Base-by-base conservation (phyloP, 2,797 vertebrate species). In the Tachyglossus aculeatus region DNA sequence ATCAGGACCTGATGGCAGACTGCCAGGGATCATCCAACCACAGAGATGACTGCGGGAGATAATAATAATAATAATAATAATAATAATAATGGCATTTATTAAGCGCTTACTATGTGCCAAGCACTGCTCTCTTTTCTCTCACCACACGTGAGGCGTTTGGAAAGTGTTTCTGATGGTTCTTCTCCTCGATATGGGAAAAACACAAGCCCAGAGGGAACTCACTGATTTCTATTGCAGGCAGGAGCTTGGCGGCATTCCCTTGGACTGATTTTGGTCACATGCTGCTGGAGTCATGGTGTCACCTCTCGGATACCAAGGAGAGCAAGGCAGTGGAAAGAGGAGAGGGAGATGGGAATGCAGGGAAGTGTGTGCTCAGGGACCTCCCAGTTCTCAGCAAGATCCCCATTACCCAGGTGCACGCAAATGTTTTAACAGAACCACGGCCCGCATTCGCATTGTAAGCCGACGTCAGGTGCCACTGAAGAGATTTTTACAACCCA, bases 341-440 rank as follows among this genome's bases (percentile, higher is more conserved):
- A n/a, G 38, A 39, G 51, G 62, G 62, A 48, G 57, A 41, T 70
- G 12, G 41, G 69, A 74, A 47, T 33, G 24, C 14, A n/a, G 48
- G 48, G 33, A 59, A 53, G 61, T 55, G 32, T 33, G 29, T n/a
- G 40, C 54, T 19, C 22, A 7, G 16, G 31, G n/a, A 25, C 59
- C 34, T 59, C 56, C 44, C 8, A 6, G 34, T 7, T n/a, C 14
- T 34, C 19, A 7, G 40, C 21, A 14, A 38, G 21, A 7, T 3
- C 15, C 74, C 75, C 77, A 61, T 50, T 67, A 56, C 48, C 54
- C 13, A 9, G 43, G 25, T 32, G 5, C 2, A 48, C 65, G 51
- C 36, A 63, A 56, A 24, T 5, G 32, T 54, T 53, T 66, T 32
- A 37, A 29, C 72, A 58, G 7, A 50, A 24, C 40, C 40, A 40